Conservation (phyloP, 2,113 vertebrate species). For the Vombatus ursinus region DNA sequence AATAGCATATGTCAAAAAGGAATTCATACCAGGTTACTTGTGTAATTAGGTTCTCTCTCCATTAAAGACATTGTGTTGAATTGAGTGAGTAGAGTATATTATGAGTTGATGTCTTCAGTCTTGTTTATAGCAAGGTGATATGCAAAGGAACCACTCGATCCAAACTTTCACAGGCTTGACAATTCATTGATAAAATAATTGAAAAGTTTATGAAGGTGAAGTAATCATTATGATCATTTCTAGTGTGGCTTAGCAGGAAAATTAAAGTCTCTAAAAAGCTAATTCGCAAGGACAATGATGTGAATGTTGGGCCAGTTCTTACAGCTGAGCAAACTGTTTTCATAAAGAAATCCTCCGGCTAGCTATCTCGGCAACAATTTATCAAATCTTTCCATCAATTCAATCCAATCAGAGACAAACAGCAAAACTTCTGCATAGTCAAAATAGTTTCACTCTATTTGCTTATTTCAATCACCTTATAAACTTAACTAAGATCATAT, state of each 20-base stretch:
- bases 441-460: not conserved
- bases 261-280: not conserved
- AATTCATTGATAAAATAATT: not conserved
- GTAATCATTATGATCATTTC: not conserved
- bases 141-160: not conserved
- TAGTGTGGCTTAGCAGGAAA: not conserved
- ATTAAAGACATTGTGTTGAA: not conserved
- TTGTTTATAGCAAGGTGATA: not conserved
- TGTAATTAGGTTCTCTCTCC: not conserved
- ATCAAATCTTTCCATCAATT: not conserved
- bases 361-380: not conserved
- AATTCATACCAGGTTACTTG: not conserved
- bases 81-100: not conserved
- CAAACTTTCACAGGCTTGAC: not conserved
- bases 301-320: not conserved
- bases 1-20: not conserved
- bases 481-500: not conserved
- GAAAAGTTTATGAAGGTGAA: not conserved
- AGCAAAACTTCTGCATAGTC: not conserved
- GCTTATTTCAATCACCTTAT: not conserved
- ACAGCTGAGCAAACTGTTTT: not conserved
- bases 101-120: not conserved
- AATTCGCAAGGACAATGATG: not conserved
- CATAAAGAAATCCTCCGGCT: not conserved
- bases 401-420: not conserved